These are phyloP conservation scores for Pygocentrus nattereri DNA, from an alignment of 2,797 vertebrate species.

Conservation along the genomic window DNA sequence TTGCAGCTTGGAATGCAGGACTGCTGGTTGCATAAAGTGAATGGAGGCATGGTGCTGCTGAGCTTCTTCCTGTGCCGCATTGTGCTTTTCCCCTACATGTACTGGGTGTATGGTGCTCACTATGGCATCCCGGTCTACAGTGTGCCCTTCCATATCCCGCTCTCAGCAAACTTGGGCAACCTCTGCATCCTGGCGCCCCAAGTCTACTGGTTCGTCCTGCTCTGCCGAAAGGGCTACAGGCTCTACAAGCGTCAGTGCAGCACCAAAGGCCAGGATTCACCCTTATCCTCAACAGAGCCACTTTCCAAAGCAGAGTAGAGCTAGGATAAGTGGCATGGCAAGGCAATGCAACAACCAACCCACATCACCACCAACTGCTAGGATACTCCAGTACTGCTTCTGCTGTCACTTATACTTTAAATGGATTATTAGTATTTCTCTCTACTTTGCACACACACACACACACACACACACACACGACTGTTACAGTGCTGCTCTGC, in stretches of 20 bases:
- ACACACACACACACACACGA: slow-evolving; percentile 7
- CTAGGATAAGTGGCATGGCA: slow-evolving; percentile 7
- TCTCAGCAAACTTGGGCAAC: slow-evolving; percentile 89
- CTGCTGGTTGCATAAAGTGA: slow-evolving; percentile 90
- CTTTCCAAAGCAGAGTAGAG: slow-evolving; percentile 64
- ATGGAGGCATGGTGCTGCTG: slow-evolving; percentile 87
- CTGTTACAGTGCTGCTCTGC: slow-evolving; percentile 36
- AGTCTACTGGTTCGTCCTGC: slow-evolving; percentile 96
- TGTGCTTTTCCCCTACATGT: slow-evolving; percentile 97
- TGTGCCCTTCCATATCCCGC: slow-evolving; percentile 90
- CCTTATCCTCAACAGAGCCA: slow-evolving; percentile 28
- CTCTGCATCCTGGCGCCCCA: slow-evolving; percentile 91
- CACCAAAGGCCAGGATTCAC: slow-evolving; percentile 34
- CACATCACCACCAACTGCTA: slow-evolving; percentile 33
- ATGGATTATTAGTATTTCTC: slow-evolving; percentile 29
- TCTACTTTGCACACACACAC: slow-evolving; percentile 24
- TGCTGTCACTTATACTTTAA: slow-evolving; percentile 59
- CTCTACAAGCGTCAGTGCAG: slow-evolving; percentile 83
- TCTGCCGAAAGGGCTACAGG: slow-evolving; percentile 89
- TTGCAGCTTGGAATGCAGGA: slow-evolving; percentile 86
- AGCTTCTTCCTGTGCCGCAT: slow-evolving; percentile 96
- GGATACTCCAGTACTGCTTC: slow-evolving; percentile 59
- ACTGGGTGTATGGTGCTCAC: slow-evolving; percentile 88
- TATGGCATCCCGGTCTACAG: slow-evolving; percentile 82
- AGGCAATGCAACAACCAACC: slow-evolving; percentile 5